Percentiles rank a stretch among this genome's conserved stretches.
phyloP scores from a whole-genome alignment of 2,113 vertebrate species.

The Eclectus roratus region DNA sequence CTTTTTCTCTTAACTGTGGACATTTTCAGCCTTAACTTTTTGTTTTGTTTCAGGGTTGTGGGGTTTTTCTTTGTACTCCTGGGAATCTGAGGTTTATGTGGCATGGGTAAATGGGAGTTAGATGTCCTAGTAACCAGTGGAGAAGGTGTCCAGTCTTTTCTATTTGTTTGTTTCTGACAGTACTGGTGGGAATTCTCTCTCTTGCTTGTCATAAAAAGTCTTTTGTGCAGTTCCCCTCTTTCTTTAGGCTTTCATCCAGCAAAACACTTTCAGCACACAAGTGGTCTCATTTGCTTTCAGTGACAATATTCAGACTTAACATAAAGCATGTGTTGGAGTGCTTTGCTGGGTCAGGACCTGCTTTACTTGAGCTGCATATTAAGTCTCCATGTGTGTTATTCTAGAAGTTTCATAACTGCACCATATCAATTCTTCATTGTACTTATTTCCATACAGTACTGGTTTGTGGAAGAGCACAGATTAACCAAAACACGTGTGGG shows the following conservation, averaged over 20 bases:
- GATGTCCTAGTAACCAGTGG: not conserved
- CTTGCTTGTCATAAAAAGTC: slow-evolving; percentile 14
- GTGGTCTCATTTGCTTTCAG: slow-evolving; percentile 56
- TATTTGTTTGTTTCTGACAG: not conserved
- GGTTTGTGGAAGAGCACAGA: not conserved
- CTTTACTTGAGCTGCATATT: slow-evolving; percentile 5
- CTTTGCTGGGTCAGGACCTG: slow-evolving; percentile 22
- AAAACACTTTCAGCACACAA: slow-evolving; percentile 35
- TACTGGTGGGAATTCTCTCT: not conserved
- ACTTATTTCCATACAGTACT: not conserved
- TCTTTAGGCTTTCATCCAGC: slow-evolving; percentile 26
- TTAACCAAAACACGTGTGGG: not conserved
- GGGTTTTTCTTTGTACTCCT: not conserved
- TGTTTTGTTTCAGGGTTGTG: not conserved
- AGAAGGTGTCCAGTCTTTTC: not conserved
- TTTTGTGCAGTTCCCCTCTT: not conserved
- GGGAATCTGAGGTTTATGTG: not conserved
- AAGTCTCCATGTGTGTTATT: not conserved
- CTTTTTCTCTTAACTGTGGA: not conserved
- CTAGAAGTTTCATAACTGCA: not conserved
- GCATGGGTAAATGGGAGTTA: not conserved
- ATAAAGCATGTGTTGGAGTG: slow-evolving; percentile 45
- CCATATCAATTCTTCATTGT: not conserved
- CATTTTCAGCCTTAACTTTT: not conserved
- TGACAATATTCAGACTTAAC: slow-evolving; percentile 40